These are phyloP conservation scores for Tubulanus polymorphus DNA, from an alignment of 2,888 invertebrate genomes.

Conservation along the genomic window DNA sequence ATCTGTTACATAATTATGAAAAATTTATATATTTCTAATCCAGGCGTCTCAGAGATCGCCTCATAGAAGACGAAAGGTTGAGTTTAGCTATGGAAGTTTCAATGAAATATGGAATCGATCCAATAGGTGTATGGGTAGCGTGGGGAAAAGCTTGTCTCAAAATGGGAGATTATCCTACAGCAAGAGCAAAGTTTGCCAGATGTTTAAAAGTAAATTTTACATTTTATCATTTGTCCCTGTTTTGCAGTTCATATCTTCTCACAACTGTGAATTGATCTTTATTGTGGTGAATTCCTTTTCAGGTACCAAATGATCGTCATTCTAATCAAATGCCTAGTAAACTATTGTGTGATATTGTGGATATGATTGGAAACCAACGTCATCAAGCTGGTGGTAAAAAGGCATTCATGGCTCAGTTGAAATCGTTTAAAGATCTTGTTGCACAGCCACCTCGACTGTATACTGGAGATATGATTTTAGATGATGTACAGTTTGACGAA, in stretches of 20 bases:
- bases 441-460: conserved; percentile 25
- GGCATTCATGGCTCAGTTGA: conserved; percentile 16
- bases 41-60: conserved; percentile 68
- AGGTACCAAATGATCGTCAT: conserved; percentile 42
- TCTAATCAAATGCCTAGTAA: conserved; percentile 25
- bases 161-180: conserved; percentile 67
- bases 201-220: conserved; percentile 53
- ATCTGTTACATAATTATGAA: too few species aligned
- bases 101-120: conserved; percentile 78
- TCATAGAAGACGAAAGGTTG: conserved; percentile 83
- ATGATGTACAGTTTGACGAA: conserved; percentile 57
- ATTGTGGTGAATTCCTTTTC: conserved; percentile 3
- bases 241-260: not conserved
- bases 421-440: conserved; percentile 15
- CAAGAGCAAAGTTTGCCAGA: conserved; percentile 69
- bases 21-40: conserved; percentile 16
- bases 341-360: conserved; percentile 37
- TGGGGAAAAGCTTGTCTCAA: conserved; percentile 71
- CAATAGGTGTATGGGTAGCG: conserved; percentile 75
- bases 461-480: conserved; percentile 35
- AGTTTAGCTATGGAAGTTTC: conserved; percentile 70
- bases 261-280: not conserved
- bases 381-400: conserved; percentile 27
- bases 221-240: not conserved
- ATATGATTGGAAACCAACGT: conserved; percentile 37